A percentile compares a stretch with the other conserved stretches of the same genome.
These are phyloP conservation scores for Lindbergichthys nudifrons DNA, from an alignment of 2,797 vertebrate genomes.

Conservation along the genomic window DNA sequence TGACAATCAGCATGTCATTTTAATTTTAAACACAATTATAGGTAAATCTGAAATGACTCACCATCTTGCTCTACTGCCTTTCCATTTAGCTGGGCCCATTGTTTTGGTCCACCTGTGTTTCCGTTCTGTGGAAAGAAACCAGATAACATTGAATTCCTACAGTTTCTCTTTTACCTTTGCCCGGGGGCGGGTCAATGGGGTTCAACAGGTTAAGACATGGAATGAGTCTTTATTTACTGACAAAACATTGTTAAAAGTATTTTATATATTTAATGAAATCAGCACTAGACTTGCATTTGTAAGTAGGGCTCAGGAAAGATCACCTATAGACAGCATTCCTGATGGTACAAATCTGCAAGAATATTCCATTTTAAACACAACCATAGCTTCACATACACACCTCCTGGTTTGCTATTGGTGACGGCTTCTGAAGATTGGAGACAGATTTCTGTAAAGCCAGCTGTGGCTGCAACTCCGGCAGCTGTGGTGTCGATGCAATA, in stretches of 20 bases:
- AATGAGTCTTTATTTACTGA: neutral
- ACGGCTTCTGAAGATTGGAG: slow-evolving; percentile 99
- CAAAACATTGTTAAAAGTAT: neutral
- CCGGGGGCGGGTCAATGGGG: no score
- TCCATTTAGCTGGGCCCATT: slow-evolving; percentile 99
- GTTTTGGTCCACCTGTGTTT: slow-evolving; percentile 99
- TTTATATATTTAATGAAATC: neutral
- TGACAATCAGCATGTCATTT: slow-evolving; percentile 4
- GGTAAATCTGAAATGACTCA: slow-evolving; percentile 76
- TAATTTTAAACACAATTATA: slow-evolving; percentile 23
- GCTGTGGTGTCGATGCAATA: slow-evolving; percentile 95
- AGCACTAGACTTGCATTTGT: neutral
- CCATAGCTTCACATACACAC: slow-evolving; percentile 72
- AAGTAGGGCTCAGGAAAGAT: neutral
- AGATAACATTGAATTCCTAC: slow-evolving; percentile 6
- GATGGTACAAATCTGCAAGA: neutral
- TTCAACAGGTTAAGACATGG: neutral
- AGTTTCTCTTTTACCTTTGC: slow-evolving; percentile 4
- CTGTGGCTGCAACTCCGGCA: slow-evolving; percentile 97
- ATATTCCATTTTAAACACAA: neutral
- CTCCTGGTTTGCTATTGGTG: slow-evolving; percentile 93
- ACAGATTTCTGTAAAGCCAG: slow-evolving; percentile 99
- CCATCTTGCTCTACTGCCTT: slow-evolving; percentile 98
- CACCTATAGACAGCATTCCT: neutral
- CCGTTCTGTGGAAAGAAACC: slow-evolving; percentile 86